Evolutionary conservation across 1,140 invertebrate genomes (phyloP), one percentile per base, ranked within the genome.

Genomic region (Procambarus clarkii): DNA sequence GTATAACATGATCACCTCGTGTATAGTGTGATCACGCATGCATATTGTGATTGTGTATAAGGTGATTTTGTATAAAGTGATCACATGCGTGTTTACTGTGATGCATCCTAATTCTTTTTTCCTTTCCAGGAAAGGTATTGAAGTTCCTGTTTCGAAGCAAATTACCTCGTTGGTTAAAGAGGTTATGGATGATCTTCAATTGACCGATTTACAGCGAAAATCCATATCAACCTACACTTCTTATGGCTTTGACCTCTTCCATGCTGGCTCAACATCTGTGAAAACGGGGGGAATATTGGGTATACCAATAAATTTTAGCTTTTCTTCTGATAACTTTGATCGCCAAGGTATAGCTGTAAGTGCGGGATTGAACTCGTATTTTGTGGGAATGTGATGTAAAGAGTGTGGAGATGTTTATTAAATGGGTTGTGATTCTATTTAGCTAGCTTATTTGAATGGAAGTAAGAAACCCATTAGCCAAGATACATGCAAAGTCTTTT

Each of bases 161-260:
- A 34, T 91, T 21, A 85, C n/a, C n/a, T 46, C 71, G 3, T 44
- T 91, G 7, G 76, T 80, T 13, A 48, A 80, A 4, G 50, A 77
- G 46, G 81, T 85, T 2, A 80, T 91, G 76, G 60, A 80, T 44
- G 89, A 91, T 54, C 54, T 91, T 3, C 46, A 58, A 4, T 21
- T 69, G 45, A 50, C 34, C 46, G 3, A 85, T 3, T 13, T 34
- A 50, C 76, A 77, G 54, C 54, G 24, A 45, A 79, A 78, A 13
- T 50, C 44, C 0, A 69, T 86, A 7, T 64, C 44, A 0, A n/a
- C 64, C 3, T 91, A 91, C 21, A 85, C 76, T 21, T 54, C 8
- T 24, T 91, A 85, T 80, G 89, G 89, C 4, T 91, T 85, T 54
- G 89, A 91, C 45, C 45, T 80, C 44, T 91, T 85, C 83, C 74